Conservation (phyloP, 2,113 vertebrate species). For the Dasyprocta punctata region DNA sequence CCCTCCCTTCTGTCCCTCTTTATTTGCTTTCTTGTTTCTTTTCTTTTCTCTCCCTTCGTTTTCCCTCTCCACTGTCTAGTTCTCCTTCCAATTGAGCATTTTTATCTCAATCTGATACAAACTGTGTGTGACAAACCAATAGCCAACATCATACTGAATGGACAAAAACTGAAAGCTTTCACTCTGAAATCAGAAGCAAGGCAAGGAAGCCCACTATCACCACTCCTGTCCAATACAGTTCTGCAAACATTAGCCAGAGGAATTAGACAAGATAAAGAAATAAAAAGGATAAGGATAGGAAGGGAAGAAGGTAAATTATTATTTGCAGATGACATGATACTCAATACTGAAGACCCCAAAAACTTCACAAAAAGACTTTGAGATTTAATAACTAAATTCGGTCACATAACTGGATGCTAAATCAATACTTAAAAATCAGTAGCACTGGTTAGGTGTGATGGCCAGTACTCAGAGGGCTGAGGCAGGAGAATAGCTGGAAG, state of each 20-base stretch:
- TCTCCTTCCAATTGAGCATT: background rate
- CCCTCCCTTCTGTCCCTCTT: background rate
- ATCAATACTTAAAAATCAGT: too few species aligned
- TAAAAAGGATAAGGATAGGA: background rate
- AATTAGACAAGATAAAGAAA: background rate
- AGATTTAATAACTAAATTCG: too few species aligned
- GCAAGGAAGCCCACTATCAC: background rate
- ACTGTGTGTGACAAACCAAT: too few species aligned
- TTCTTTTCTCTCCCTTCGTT: background rate
- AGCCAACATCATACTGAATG: background rate
- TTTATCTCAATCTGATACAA: too few species aligned
- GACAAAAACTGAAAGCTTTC: background rate
- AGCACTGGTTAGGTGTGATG: background rate
- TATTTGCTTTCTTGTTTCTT: background rate
- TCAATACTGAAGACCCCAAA: too few species aligned
- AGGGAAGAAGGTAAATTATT: background rate
- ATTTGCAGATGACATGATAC: too few species aligned
- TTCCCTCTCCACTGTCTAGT: background rate
- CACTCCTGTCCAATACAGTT: background rate
- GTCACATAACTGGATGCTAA: too few species aligned
- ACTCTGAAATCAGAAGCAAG: background rate
- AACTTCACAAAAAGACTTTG: too few species aligned
- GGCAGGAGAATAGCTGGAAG: background rate
- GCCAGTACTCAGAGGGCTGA: background rate
- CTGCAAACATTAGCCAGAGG: background rate